phyloP scores from a whole-genome alignment of 2,113 vertebrate species.

The Mormyrus iriodes region DNA sequence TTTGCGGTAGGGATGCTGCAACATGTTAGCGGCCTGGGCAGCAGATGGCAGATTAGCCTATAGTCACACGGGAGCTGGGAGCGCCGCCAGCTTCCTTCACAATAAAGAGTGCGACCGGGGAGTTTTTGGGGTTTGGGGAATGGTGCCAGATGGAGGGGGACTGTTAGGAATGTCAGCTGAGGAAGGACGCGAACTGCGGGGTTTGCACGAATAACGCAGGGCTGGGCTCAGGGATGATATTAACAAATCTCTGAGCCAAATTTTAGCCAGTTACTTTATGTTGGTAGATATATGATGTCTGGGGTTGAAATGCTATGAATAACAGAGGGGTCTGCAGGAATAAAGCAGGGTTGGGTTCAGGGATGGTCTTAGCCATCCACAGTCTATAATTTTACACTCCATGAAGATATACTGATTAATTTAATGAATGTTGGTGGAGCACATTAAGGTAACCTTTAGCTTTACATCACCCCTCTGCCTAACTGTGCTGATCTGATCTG shows the following conservation, averaged over 20 bases:
- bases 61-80: not conserved
- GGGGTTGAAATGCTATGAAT: not conserved
- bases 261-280: not conserved
- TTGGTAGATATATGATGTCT: not conserved
- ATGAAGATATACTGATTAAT: not conserved
- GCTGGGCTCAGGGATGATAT: not conserved
- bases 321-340: not conserved
- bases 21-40: not conserved
- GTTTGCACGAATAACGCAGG: not conserved
- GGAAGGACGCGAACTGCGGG: not conserved
- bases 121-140: not conserved
- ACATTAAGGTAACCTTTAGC: not conserved
- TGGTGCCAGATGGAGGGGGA: not conserved
- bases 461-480: not conserved
- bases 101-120: not conserved
- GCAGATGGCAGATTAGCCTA: slow-evolving; percentile 15
- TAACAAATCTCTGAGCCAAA: not conserved
- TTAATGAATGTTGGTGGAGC: not conserved
- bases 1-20: not conserved
- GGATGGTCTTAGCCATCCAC: not conserved
- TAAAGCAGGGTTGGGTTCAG: not conserved
- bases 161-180: not conserved
- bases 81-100: not conserved
- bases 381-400: not conserved
- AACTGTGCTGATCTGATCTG: not conserved